These are phyloP conservation scores for Vanessa cardui DNA, from an alignment of 2,888 invertebrate species.

Conservation along the genomic window DNA sequence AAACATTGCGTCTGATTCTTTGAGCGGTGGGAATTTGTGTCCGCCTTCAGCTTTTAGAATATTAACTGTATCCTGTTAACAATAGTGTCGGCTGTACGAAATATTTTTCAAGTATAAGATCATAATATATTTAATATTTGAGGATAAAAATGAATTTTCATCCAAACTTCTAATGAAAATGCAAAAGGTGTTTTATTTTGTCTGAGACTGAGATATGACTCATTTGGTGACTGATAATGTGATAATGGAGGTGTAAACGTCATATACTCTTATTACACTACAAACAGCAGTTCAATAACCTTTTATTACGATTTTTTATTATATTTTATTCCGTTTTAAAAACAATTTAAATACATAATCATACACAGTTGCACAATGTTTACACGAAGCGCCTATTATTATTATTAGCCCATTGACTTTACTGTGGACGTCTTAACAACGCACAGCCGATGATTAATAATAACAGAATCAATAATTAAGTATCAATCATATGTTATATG, in stretches of 20 bases:
- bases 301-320: conserved; percentile 4
- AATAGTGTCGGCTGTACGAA: conserved; percentile 1
- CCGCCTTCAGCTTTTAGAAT: conserved; percentile 98
- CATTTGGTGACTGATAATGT: conserved; percentile 33
- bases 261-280: conserved; percentile 9
- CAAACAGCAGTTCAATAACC: conserved; percentile 21
- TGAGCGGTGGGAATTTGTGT: conserved; percentile 92
- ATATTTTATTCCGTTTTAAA: neutral
- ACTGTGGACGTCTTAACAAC: conserved; percentile 14
- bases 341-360: neutral
- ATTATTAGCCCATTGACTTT: conserved; percentile 23
- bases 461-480: neutral
- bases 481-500: neutral
- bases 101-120: neutral
- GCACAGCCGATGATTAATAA: neutral
- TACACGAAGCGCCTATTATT: neutral
- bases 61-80: conserved; percentile 92
- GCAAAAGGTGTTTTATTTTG: conserved; percentile 20
- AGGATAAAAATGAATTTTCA: neutral
- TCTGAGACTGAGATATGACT: conserved; percentile 25
- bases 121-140: neutral
- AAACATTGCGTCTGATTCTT: conserved; percentile 99
- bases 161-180: conserved; percentile 1
- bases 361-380: neutral
- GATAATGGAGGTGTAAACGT: conserved; percentile 29